Evolutionary conservation across 2,888 invertebrate genomes (phyloP).

Genomic region (Nematopogon swammerdamellus): DNA sequence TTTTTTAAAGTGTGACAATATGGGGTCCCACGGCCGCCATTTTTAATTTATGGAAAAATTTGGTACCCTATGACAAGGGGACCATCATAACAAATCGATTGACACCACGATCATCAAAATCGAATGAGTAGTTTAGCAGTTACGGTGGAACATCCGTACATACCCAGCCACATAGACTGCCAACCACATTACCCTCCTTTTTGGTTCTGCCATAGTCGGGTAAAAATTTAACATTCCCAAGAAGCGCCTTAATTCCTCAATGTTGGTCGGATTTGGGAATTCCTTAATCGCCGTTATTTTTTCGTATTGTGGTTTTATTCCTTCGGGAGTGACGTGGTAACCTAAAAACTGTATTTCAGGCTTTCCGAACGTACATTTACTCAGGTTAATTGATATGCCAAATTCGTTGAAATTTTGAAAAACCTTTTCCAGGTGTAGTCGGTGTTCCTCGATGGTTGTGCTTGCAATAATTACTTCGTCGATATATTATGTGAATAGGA

Average conservation of each 20-base stretch:
- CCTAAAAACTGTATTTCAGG: constrained; percentile 5
- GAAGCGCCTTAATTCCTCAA: constrained; percentile 7
- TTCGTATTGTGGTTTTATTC: background rate
- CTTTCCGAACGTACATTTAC: constrained; percentile 10
- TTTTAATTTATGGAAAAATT: too few relatives aligned
- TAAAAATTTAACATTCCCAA: constrained; percentile 1
- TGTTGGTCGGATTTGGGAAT: constrained; percentile 7
- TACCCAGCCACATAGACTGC: too few relatives aligned
- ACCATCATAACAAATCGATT: too few relatives aligned
- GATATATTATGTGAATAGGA: constrained; percentile 10
- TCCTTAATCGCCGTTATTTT: constrained; percentile 3
- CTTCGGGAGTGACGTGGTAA: background rate
- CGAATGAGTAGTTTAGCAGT: too few relatives aligned
- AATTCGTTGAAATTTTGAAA: background rate
- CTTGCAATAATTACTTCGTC: background rate
- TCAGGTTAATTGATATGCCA: constrained; percentile 5
- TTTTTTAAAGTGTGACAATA: too few relatives aligned
- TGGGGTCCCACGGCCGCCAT: too few relatives aligned
- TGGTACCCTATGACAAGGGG: too few relatives aligned
- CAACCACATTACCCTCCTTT: too few relatives aligned
- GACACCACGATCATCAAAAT: too few relatives aligned
- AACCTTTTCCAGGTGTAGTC: background rate
- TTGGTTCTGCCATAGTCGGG: too few relatives aligned
- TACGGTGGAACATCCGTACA: too few relatives aligned
- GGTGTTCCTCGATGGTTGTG: background rate